Percentiles rank a stretch among this genome's conserved stretches.
phyloP scores from a whole-genome alignment of 2,113 vertebrate genomes.

The Pyxicephalus adspersus region DNA sequence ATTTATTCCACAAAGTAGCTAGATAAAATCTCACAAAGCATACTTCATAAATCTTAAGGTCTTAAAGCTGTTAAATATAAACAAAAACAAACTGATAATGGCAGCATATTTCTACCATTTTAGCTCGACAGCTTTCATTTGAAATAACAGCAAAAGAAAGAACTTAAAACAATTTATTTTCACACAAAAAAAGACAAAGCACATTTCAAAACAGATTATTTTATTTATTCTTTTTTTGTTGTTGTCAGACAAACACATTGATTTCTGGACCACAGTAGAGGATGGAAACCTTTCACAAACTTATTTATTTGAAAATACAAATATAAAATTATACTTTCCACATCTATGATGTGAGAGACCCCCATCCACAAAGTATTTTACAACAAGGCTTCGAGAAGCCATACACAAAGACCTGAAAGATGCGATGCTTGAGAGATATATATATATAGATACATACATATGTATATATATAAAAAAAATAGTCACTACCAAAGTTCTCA shows the following conservation, averaged over 20 bases:
- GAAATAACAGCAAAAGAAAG: no score
- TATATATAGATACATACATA: conserved; percentile 81
- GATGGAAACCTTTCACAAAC: conserved; percentile 99
- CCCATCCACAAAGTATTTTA: conserved; percentile 96
- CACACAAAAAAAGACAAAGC: background rate
- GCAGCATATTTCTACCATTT: no score
- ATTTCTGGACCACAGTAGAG: conserved; percentile 99
- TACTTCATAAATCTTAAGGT: no score
- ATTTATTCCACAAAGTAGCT: no score
- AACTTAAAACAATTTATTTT: no score
- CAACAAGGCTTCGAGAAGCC: conserved; percentile 97
- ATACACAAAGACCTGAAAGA: conserved; percentile 98
- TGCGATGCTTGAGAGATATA: conserved; percentile 91
- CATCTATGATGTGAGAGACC: conserved; percentile 98
- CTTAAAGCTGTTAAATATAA: no score
- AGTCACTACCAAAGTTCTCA: conserved; percentile 86
- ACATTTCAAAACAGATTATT: conserved; percentile 93
- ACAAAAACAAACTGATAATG: no score
- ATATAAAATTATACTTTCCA: conserved; percentile 99
- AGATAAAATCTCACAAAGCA: no score
- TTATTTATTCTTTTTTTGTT: conserved; percentile 74
- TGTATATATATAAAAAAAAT: conserved; percentile 76
- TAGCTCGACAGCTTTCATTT: no score
- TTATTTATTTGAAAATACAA: conserved; percentile 99
- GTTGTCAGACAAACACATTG: conserved; percentile 97